Conservation (phyloP, 1,140 invertebrate species). For the Brachionus rotundiformis region DNA sequence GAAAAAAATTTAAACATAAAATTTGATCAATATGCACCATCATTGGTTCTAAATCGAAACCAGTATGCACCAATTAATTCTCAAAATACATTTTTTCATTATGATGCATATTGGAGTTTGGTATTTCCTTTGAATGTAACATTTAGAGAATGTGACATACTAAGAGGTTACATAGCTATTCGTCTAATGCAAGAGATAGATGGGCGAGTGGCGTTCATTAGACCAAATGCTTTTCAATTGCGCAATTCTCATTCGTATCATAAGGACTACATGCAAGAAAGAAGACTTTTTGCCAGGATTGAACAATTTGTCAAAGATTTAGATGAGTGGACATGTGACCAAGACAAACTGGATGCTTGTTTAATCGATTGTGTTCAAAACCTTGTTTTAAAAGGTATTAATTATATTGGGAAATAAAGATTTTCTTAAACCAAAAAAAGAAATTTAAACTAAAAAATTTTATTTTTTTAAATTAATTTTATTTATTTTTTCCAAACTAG, state of each 20-base stretch:
- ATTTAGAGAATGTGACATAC: slow-evolving; percentile 59
- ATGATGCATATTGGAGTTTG: slow-evolving; percentile 58
- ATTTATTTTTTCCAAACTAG: background rate
- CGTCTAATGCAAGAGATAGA: slow-evolving; percentile 57
- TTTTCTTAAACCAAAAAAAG: too few species aligned
- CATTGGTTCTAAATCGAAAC: slow-evolving; percentile 54
- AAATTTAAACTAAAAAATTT: too few species aligned
- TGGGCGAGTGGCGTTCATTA: slow-evolving; percentile 55
- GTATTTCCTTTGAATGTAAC: slow-evolving; percentile 57
- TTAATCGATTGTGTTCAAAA: slow-evolving; percentile 5
- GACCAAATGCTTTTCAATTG: slow-evolving; percentile 55
- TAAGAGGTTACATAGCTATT: slow-evolving; percentile 59
- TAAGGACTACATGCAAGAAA: slow-evolving; percentile 55
- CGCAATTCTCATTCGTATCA: slow-evolving; percentile 55
- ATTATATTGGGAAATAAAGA: too few species aligned
- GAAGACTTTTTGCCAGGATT: slow-evolving; percentile 54
- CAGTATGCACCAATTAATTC: slow-evolving; percentile 58
- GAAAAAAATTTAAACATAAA: slow-evolving; percentile 53
- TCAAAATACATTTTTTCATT: slow-evolving; percentile 60
- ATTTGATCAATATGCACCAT: slow-evolving; percentile 55
- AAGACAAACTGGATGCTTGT: background rate
- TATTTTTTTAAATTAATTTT: background rate
- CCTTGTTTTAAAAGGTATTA: background rate
- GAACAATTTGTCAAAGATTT: slow-evolving; percentile 54
- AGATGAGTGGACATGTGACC: slow-evolving; percentile 54